Base-by-base conservation (phyloP, 2,797 vertebrate genomes). In the Gallinago solitaria region DNA sequence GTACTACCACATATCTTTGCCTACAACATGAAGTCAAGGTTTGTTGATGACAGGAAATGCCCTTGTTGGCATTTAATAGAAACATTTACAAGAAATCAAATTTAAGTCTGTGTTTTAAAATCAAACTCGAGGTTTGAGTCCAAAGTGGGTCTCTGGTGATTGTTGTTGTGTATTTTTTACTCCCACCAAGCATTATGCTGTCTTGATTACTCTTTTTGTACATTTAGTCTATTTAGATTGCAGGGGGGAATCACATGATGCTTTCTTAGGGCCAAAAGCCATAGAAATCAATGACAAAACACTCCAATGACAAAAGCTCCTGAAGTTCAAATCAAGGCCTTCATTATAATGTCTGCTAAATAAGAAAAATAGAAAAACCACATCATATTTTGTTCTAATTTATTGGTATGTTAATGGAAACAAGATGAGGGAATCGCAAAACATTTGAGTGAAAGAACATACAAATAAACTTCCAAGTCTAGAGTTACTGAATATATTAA, bases 401-500 rank as follows among this genome's bases (percentile, higher is more conserved):
- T 78, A 90, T 92, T 83, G 39, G 17, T n/a, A 8, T 43, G 41
- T 90, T 89, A 94, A 93, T 79, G 39, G 73, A 94, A 95, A 87
- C 2, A 91, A 96, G 89, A 94, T 50, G 77, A 96, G 80, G 79
- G 37, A 79, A 90, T 96, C 90, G 79, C 79, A 89, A 95, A 97
- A 92, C 35, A 81, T 83, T 80, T 77, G 90, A 97, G 68, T 79
- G 83, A 96, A 96, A 83, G 63, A 96, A 91, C 74, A 86, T 64
- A 97, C 87, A 97, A 97, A 97, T 93, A 98, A 97, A 97, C 81
- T 97, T 97, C 89, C 90, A 90, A 96, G 57, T 75, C 76, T 97
- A 61, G 95, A 97, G 89, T 97, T 96, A 95, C 59, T 93, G 83
- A 97, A 95, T 92, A 97, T 96, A 95, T 77, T 97, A 97, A 98